Conservation (phyloP, 2,797 vertebrate genomes). For the Pseudochromis fuscus region DNA sequence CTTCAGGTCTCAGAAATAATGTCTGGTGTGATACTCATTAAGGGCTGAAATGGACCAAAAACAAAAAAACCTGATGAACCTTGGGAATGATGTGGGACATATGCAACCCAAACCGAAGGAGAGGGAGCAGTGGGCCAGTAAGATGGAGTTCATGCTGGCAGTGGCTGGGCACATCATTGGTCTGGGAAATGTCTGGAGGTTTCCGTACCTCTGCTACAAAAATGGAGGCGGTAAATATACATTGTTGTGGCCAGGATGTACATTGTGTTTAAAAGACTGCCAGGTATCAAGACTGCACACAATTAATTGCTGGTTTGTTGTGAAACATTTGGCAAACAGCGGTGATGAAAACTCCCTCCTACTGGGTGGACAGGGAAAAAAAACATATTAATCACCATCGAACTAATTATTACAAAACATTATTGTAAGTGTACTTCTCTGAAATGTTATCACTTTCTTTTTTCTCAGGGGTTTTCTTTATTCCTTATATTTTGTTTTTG, state of each 20-base stretch:
- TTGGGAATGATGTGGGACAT: constrained; percentile 3
- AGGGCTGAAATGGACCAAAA: constrained; percentile 64
- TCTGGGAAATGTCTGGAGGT: constrained; percentile 87
- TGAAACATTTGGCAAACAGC: not conserved
- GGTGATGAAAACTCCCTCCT: too few species aligned
- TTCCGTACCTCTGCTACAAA: constrained; percentile 88
- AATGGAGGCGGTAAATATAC: constrained; percentile 84
- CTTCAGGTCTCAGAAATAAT: not conserved
- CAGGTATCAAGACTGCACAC: not conserved
- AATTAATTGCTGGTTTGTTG: not conserved
- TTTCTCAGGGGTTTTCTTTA: constrained; percentile 81
- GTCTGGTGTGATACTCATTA: not conserved
- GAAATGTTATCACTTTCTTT: constrained; percentile 4
- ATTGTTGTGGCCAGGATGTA: not conserved
- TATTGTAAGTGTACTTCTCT: not conserved
- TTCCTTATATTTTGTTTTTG: constrained; percentile 86
- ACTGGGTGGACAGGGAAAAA: too few species aligned
- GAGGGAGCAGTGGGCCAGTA: constrained; percentile 83
- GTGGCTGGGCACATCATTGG: constrained; percentile 85
- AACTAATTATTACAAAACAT: too few species aligned
- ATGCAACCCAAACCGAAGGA: constrained; percentile 59
- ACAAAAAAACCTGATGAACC: constrained; percentile 43
- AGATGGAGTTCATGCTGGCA: constrained; percentile 83
- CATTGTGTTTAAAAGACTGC: not conserved
- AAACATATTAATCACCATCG: too few species aligned